Evolutionary conservation across 2,888 invertebrate genomes (phyloP), one percentile per base, ranked within the genome.

Genomic region (Drosophila paramelanica): DNA sequence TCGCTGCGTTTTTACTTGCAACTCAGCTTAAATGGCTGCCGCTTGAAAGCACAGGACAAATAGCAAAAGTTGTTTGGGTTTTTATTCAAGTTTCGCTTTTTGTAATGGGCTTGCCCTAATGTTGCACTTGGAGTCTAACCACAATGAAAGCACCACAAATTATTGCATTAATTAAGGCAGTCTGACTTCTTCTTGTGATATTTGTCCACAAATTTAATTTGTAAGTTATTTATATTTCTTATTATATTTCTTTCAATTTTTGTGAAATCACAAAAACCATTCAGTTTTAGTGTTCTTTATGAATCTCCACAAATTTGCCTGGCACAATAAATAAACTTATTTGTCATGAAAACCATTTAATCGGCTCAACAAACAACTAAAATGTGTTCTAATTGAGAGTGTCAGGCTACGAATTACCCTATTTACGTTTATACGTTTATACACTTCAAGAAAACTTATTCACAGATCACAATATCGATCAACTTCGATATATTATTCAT

Each of bases 151-250:
- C 60, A 41, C 52, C 49, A 64, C 77, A 78, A 78, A 73, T 82
- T 62, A 72, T 57, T 47, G 64, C 64, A 83, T 80, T 73, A 77
- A 80, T 83, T 71, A 71, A 70, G 42, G 45, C 66, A 3, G 17
- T 11, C 3, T 14, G 4, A 5, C 6, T 53, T 27, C 38, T 58
- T 57, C 7, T 53, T 11, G 8, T 7, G 14, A 39, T 14, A 27
- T 27, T 17, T 14, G 5, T 36, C 14, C 5, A 25, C 38, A 11
- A 5, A 45, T 66, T 50, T 31, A 36, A 36, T n/a, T 36, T 13
- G 1, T 53, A 43, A 14, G 27, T 46, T n/a, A n/a, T n/a, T n/a
- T n/a, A n/a, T n/a, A n/a, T n/a, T n/a, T n/a, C n/a, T 1, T 6
- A 8, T 25, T 25, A 8, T 14, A 31, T 14, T 5, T 17, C 11